phyloP scores from a whole-genome alignment of 2,797 vertebrate species.

The Cercopithecus petaurista region DNA sequence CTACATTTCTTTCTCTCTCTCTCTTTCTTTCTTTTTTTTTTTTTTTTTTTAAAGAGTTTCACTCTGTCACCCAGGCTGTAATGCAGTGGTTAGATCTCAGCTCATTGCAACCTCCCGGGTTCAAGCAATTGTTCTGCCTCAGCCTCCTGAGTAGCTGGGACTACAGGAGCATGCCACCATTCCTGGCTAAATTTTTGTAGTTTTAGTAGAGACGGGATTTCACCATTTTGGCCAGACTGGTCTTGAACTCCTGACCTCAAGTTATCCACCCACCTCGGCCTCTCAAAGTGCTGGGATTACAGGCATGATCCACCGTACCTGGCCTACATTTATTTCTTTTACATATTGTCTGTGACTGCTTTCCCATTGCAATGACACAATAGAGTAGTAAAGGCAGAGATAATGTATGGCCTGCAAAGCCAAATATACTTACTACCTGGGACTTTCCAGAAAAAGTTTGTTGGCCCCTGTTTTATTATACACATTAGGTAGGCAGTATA shows the following conservation, averaged over 20 bases:
- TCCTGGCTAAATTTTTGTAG: not conserved
- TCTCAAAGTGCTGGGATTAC: not conserved
- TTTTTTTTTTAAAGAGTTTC: not conserved
- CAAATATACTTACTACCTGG: not conserved
- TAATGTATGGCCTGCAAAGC: not conserved
- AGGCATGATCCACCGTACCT: not conserved
- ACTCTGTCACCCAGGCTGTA: not conserved
- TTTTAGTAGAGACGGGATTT: not conserved
- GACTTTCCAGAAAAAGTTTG: not conserved
- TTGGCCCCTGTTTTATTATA: not conserved
- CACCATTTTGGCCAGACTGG: not conserved
- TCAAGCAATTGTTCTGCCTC: not conserved
- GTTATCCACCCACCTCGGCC: not conserved
- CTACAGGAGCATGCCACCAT: not conserved
- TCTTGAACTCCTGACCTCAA: not conserved
- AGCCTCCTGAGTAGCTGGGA: not conserved
- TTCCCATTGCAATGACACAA: not conserved
- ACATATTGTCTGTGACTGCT: not conserved
- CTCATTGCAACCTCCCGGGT: not conserved
- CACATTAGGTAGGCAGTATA: not conserved
- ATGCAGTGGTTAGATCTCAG: not conserved
- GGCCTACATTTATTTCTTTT: not conserved
- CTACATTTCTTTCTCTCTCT: no score
- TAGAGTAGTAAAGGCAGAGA: not conserved
- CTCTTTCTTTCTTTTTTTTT: no score